A percentile compares a stretch with the other conserved stretches of the same genome.
Conservation (phyloP, 2,113 vertebrate species). For the Ploceus nigricollis region DNA sequence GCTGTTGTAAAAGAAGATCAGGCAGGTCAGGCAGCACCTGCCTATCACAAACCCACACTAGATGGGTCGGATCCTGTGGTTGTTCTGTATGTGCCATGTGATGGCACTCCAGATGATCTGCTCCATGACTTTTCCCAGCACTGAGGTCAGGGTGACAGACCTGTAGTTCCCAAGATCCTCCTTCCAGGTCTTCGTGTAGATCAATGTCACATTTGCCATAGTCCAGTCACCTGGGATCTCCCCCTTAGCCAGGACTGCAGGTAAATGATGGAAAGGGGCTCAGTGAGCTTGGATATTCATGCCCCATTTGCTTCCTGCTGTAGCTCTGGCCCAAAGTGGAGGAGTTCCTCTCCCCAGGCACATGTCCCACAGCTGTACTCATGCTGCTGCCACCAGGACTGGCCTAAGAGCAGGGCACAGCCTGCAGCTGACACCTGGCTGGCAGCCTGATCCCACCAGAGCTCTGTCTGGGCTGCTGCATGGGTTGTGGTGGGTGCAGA, state of each 20-base stretch:
- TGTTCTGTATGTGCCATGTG: not conserved
- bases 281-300: not conserved
- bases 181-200: not conserved
- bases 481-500: not conserved
- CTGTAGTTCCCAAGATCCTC: not conserved
- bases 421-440: not conserved
- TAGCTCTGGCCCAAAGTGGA: not conserved
- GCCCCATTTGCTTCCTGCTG: not conserved
- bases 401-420: not conserved
- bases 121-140: not conserved
- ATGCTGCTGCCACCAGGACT: not conserved
- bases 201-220: not conserved
- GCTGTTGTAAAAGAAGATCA: not conserved
- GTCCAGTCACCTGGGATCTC: not conserved
- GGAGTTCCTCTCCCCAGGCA: not conserved
- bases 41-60: not conserved
- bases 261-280: not conserved
- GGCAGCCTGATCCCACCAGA: not conserved
- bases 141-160: not conserved
- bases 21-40: not conserved
- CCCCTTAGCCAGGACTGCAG: not conserved
- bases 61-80: not conserved
- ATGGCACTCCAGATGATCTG: not conserved
- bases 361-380: not conserved
- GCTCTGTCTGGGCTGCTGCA: not conserved